Percentiles rank a stretch among this genome's conserved stretches.
Evolutionary conservation across 2,113 vertebrate genomes (phyloP).

Genomic region (Amazona vittata): DNA sequence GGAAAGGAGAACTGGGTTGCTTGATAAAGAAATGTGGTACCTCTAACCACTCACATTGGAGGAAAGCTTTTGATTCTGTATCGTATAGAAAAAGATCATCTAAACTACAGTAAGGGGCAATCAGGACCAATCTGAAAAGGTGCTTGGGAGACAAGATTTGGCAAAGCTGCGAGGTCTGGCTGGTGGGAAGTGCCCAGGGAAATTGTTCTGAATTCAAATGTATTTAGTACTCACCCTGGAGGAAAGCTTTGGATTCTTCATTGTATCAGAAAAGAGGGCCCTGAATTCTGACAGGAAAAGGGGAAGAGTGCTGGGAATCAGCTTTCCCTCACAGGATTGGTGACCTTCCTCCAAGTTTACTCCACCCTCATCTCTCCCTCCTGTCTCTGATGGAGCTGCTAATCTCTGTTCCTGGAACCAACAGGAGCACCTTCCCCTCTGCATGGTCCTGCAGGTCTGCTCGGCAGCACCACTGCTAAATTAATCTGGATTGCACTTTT

Average conservation of each 20-base stretch:
- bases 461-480: conserved; percentile 60
- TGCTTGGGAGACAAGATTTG: not conserved
- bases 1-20: not conserved
- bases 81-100: not conserved
- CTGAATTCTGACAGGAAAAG: not conserved
- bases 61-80: not conserved
- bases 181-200: not conserved
- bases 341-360: not conserved
- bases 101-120: not conserved
- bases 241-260: not conserved
- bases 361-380: not conserved
- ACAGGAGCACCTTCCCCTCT: not conserved
- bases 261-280: not conserved
- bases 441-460: not conserved
- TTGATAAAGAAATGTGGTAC: not conserved
- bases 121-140: not conserved
- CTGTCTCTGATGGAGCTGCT: not conserved
- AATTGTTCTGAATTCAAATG: not conserved
- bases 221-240: not conserved
- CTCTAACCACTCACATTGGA: not conserved
- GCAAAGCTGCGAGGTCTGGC: not conserved
- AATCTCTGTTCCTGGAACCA: not conserved
- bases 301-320: not conserved
- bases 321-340: not conserved
- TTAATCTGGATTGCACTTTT: conserved; percentile 62